Base-by-base conservation (phyloP, 1,140 invertebrate genomes). In the Drosophila prosaltans region DNA sequence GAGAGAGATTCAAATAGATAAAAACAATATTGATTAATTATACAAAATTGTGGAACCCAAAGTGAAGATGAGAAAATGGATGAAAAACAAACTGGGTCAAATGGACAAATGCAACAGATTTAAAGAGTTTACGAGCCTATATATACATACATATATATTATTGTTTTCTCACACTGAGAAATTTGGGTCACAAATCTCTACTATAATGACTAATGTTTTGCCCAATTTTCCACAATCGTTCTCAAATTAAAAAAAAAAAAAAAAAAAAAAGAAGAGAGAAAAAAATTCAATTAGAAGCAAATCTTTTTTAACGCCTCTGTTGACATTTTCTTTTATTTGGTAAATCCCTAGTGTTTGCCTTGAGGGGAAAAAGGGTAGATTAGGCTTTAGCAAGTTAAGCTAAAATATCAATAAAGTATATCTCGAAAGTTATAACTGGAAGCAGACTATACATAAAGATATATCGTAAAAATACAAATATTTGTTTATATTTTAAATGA, bases 21-120 rank as follows among this genome's bases (percentile, higher is more conserved):
- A 69, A 64, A 69, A 66, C 69, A 81, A 80, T 82, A 86, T 86
- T 86, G 83, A 86, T 86, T 69, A 79, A 82, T 86, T 86, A 72
- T 68, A 73, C 61, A 70, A 78, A 60, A 65, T 51, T 28, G 41
- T 61, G 59, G 32, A 24, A 62, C 11, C 61, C 71, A 30, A 26
- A 16, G 70, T 48, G 43, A 67, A 62, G 30, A 54, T n/a, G 66
- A 36, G 3, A 36, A 36, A 36, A 7, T 36, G 32, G 6, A 36
- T 2, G 28, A 0, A 30, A 30, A 30, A 84, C 66, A 77, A 86
- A 81, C 65, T 55, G 63, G 77, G 80, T 77, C 65, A 84, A 16
- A 21, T 28, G 43, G 48, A 55, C 60, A 32, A 70, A 66, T 65
- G 60, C 64, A 77, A 69, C 45, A 48, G 45, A 48, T 48, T 21